A percentile compares a stretch with the other conserved stretches of the same genome.
These are phyloP conservation scores for Dromococcyx pavoninus DNA, from an alignment of 2,797 vertebrate genomes.

Conservation along the genomic window DNA sequence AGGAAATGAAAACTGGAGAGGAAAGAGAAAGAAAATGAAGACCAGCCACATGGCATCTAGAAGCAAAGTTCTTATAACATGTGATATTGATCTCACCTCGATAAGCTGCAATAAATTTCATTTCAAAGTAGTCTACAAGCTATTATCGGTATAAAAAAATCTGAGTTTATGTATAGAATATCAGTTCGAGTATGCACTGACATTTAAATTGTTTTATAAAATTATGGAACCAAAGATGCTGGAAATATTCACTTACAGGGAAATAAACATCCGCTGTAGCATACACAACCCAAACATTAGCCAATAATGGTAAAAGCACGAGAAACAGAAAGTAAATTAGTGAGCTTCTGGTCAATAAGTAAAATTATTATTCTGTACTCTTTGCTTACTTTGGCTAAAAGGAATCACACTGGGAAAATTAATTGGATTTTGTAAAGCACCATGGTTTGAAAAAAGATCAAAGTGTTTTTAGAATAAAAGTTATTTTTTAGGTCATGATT, in stretches of 20 bases:
- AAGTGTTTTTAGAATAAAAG: constrained; percentile 1
- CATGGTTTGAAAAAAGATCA: neutral
- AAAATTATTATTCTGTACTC: neutral
- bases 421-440: constrained; percentile 38
- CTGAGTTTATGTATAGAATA: neutral
- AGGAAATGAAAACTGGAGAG: neutral
- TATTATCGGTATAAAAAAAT: neutral
- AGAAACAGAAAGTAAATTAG: constrained; percentile 2
- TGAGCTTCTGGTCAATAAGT: neutral
- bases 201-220: neutral
- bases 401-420: constrained; percentile 33
- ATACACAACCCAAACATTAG: neutral
- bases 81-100: neutral
- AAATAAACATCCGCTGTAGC: neutral
- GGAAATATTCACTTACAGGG: neutral
- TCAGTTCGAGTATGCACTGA: neutral
- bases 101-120: neutral
- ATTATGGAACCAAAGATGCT: neutral
- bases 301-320: neutral
- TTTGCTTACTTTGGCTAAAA: constrained; percentile 12
- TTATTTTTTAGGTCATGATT: neutral
- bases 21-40: constrained; percentile 1
- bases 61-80: neutral
- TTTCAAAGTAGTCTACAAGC: neutral
- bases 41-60: neutral